Evolutionary conservation across 2,113 vertebrate genomes (phyloP).

Genomic region (Narcine bancroftii): DNA sequence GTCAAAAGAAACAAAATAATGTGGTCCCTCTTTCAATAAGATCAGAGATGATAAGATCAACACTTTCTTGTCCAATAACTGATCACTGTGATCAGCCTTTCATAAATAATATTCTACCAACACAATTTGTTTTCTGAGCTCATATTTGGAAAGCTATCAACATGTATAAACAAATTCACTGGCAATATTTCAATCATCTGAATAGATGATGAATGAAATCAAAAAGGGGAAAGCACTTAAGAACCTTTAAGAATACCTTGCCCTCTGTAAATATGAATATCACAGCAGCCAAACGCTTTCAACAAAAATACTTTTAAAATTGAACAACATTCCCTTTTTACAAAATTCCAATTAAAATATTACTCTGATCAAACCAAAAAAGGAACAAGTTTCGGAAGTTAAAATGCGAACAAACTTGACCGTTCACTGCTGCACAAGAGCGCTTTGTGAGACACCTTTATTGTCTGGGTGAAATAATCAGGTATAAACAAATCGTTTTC

Average conservation of each 20-base stretch:
- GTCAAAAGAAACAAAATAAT: too few species aligned
- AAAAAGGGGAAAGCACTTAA: not conserved
- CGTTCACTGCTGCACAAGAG: not conserved
- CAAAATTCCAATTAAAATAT: not conserved
- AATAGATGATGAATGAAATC: conserved; percentile 1
- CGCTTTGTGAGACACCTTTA: too few species aligned
- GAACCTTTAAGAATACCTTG: not conserved
- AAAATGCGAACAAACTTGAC: not conserved
- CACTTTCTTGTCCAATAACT: too few species aligned
- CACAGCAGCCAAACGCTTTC: not conserved
- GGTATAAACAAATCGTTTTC: not conserved
- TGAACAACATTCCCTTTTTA: not conserved
- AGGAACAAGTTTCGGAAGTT: not conserved
- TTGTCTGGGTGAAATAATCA: too few species aligned
- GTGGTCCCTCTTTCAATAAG: too few species aligned
- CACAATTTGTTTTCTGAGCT: conserved; percentile 24
- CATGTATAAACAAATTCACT: conserved; percentile 8
- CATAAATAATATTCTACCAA: conserved; percentile 6
- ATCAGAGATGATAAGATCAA: too few species aligned
- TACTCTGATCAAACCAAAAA: not conserved
- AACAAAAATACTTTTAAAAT: too few species aligned
- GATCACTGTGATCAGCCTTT: too few species aligned
- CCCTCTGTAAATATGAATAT: not conserved
- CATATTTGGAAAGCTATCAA: conserved; percentile 33
- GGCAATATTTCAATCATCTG: conserved; percentile 12